Conservation (phyloP, 2,797 vertebrate species). For the Centropyge bicolor region DNA sequence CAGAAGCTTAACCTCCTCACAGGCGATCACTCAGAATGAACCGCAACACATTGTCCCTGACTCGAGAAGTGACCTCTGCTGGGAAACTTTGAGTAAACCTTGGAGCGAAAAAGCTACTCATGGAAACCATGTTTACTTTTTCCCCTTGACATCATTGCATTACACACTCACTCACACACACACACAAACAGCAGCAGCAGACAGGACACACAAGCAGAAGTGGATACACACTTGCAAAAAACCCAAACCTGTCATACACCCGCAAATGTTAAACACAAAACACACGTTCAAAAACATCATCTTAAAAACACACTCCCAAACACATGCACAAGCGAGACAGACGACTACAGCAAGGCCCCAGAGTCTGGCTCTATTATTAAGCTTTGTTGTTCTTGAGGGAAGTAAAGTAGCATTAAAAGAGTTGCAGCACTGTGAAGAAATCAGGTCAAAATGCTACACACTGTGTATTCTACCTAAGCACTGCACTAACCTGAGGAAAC, state of each 20-base stretch:
- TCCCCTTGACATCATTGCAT: conserved; percentile 60
- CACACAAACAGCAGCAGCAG: too few species aligned
- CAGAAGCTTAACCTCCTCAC: conserved; percentile 30
- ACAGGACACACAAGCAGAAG: conserved; percentile 1
- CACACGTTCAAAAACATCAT: conserved; percentile 2
- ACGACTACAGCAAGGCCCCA: neutral
- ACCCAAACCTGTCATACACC: conserved; percentile 13
- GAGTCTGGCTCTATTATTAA: conserved; percentile 39
- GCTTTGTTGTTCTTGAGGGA: conserved; percentile 13
- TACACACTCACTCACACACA: conserved; percentile 1
- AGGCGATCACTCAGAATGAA: conserved; percentile 18
- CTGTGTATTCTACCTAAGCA: neutral
- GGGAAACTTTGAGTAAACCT: conserved; percentile 67
- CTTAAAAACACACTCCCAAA: conserved; percentile 6
- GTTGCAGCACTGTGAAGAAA: conserved; percentile 46
- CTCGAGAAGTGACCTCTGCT: conserved; percentile 51
- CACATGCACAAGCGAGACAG: conserved; percentile 5
- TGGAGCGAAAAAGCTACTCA: conserved; percentile 69
- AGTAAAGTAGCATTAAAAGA: conserved; percentile 33
- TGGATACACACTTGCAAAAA: conserved; percentile 1
- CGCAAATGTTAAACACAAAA: conserved; percentile 19
- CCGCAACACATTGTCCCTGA: conserved; percentile 29
- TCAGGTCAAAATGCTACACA: conserved; percentile 24
- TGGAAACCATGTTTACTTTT: conserved; percentile 64
- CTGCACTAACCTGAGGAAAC: conserved; percentile 44